These are phyloP conservation scores for Leucozona laternaria DNA, from an alignment of 2,888 invertebrate species.

Conservation along the genomic window DNA sequence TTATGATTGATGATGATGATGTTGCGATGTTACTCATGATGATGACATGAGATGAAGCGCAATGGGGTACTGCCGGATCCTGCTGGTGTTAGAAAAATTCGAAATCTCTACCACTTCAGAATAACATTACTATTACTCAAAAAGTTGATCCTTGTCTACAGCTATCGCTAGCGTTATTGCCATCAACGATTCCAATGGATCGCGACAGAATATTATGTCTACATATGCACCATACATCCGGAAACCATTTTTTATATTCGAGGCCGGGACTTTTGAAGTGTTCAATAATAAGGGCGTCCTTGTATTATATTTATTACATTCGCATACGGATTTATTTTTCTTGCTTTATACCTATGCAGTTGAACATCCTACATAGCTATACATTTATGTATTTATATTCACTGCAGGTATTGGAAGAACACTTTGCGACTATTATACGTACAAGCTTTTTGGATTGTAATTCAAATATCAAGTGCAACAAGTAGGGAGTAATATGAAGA, in stretches of 20 bases:
- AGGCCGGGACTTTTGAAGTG: constrained; percentile 63
- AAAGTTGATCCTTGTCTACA: constrained; percentile 69
- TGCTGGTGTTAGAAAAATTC: constrained; percentile 43
- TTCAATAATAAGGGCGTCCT: constrained; percentile 69
- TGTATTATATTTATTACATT: constrained; percentile 71
- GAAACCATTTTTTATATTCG: constrained; percentile 69
- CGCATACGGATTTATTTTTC: constrained; percentile 64
- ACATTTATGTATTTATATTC: background rate
- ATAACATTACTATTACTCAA: constrained; percentile 69
- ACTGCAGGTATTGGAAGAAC: background rate
- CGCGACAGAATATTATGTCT: constrained; percentile 33
- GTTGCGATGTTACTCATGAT: constrained; percentile 40
- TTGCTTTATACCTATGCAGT: background rate
- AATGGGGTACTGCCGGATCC: background rate
- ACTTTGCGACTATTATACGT: background rate
- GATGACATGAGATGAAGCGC: constrained; percentile 8
- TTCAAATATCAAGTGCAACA: background rate
- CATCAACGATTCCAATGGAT: constrained; percentile 35
- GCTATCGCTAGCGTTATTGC: constrained; percentile 46
- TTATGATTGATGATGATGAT: constrained; percentile 74
- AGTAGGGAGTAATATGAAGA: background rate
- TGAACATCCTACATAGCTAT: background rate
- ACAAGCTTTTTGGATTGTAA: background rate
- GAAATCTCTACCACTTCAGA: constrained; percentile 60
- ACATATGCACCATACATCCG: constrained; percentile 59